Evolutionary conservation across 2,113 vertebrate species (phyloP).

Genomic region (Macaca fascicularis): DNA sequence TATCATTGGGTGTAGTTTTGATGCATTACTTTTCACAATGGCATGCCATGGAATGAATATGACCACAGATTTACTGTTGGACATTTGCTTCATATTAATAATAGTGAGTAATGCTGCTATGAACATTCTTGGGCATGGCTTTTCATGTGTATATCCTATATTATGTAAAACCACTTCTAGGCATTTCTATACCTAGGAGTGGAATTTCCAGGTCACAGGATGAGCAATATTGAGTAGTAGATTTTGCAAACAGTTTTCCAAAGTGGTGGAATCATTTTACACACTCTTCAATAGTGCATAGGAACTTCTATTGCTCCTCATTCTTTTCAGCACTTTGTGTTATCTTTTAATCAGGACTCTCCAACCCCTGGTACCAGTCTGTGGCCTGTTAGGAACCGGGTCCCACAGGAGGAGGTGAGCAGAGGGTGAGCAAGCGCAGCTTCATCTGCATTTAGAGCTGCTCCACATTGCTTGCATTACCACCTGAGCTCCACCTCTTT

Average conservation of each 20-base stretch:
- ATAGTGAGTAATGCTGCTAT: no score
- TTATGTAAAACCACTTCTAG: neutral
- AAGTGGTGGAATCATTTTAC: neutral
- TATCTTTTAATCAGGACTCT: no score
- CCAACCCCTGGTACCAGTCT: no score
- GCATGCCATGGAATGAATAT: neutral
- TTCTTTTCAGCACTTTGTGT: neutral
- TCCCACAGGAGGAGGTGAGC: no score
- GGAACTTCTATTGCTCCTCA: neutral
- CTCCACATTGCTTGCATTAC: no score
- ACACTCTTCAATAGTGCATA: neutral
- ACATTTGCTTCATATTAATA: neutral
- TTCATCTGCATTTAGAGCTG: no score
- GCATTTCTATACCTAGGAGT: neutral
- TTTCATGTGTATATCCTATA: neutral
- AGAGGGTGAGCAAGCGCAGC: no score
- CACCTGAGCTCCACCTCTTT: no score
- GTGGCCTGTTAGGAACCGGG: no score
- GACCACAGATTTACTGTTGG: neutral
- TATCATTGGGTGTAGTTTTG: neutral
- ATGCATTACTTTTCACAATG: neutral
- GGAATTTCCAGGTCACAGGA: neutral
- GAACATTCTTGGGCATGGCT: neutral
- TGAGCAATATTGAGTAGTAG: neutral
- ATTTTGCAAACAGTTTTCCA: neutral